Evolutionary conservation across 2,888 invertebrate genomes (phyloP).

Genomic region (Coelinius sp.): DNA sequence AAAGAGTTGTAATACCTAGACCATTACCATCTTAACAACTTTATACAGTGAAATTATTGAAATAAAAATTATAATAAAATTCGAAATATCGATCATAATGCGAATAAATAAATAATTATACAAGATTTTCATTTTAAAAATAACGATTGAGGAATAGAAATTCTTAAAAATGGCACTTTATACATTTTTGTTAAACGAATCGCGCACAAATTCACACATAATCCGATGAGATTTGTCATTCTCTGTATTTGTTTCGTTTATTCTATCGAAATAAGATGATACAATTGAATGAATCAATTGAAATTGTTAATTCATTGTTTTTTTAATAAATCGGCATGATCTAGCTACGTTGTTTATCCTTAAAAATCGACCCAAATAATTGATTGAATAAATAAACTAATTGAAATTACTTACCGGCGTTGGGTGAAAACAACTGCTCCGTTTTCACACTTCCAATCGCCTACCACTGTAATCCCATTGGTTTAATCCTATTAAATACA

Average conservation of each 20-base stretch:
- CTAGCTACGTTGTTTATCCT: no score
- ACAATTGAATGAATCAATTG: neutral
- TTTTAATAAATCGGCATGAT: no score
- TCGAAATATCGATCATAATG: conserved; percentile 4
- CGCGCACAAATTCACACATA: neutral
- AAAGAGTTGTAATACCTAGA: conserved; percentile 46
- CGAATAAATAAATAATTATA: conserved; percentile 9
- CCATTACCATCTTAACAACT: conserved; percentile 44
- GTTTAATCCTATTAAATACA: no score
- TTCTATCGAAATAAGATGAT: neutral
- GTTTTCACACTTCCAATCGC: no score
- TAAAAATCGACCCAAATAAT: no score
- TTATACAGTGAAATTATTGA: conserved; percentile 43
- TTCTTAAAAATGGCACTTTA: neutral
- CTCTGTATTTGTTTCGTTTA: neutral
- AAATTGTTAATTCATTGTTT: no score
- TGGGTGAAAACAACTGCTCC: no score
- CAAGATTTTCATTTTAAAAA: neutral
- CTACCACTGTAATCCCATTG: no score
- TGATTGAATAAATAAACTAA: no score
- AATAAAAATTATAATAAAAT: neutral
- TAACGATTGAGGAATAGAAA: neutral
- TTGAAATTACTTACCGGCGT: no score
- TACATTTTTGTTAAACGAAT: conserved; percentile 7
- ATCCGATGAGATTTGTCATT: neutral